Evolutionary conservation across 2,797 vertebrate species (phyloP), one percentile per base, ranked within the genome.

Genomic region (Lagodon rhomboides): DNA sequence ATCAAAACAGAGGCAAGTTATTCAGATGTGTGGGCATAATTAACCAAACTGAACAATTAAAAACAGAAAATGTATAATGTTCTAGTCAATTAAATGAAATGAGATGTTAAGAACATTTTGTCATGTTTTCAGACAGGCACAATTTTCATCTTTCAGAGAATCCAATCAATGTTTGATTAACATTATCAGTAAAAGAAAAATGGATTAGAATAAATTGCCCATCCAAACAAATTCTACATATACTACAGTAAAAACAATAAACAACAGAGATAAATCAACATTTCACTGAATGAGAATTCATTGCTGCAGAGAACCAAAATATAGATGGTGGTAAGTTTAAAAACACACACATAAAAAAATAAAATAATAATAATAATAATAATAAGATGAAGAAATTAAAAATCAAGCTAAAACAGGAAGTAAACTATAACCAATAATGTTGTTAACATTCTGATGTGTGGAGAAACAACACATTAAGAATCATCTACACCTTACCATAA

Each of bases 401-500:
- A n/a, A n/a, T 38, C 34, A 51, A 44, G n/a, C 49, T 69, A 34
- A 12, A 9, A 56, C 10, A n/a, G 20, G 27, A 47, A 3, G 47
- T 7, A 22, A 65, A 65, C 18, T 12, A 10, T 4, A 47, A 75
- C 6, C 54, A 15, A 13, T 38, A 38, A 56, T 22, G 1, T 53
- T 7, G 18, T 13, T 8, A 8, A 54, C 38, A 27, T 27, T 49
- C 6, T 22, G 9, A 5, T 56, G 15, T 66, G 13, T 51, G 58
- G 23, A 65, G 41, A 54, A 68, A 71, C 4, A 34, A 6, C 6
- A 71, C 4, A 81, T 61, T 4, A 56, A 58, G 41, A 46, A 54
- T 69, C 16, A 22, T 34, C 2, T 49, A 13, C 25, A 34, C 79
- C 96, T 77, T 81, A 99, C 98, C 96, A 98, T 89, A 99, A 94